Base-by-base conservation (phyloP, 2,113 vertebrate genomes). In the Phoxinus phoxinus region DNA sequence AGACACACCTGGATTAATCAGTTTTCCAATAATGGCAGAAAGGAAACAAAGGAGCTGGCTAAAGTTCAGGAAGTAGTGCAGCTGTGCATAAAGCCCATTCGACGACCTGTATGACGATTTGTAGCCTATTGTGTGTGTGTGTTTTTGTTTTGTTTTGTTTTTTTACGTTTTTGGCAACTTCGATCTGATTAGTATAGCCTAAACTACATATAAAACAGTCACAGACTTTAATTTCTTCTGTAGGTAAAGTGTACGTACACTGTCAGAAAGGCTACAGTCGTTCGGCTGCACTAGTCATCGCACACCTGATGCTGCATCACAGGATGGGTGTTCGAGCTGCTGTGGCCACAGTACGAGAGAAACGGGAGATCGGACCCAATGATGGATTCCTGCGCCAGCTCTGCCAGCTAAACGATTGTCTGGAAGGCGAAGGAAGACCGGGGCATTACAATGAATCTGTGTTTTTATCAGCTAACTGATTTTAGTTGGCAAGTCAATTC, bases 221-320 rank as follows among this genome's bases (percentile, higher is more conserved):
- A 25, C 21, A 41, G 6, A 32, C 0, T 72, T 1, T 27, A 0
- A n/a, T 35, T 53, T 56, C 48, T 67, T n/a, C 6, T 83, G 17
- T 78, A 99, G 98, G 97, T 0, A 96, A 93, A 56, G 97, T 99
- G 81, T 95, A 97, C 0, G 97, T 99, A 74, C 97, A 99, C 61
- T 99, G 98, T 93, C 95, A 96, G 0, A 97, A 99, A 88, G 98
- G 98, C 23, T 99, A 99, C 92, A 99, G 97, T 92, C 98, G 97
- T 79, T 97, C 98, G 0, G 97, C 97, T 0, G 95, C 97, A 0
- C 91, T 99, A 3, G 97, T 99, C 81, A 96, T 98, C 2, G 97
- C 97, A 12, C 98, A 96, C 93, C 96, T 99, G 88, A 99, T 99
- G 98, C 92, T 99, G 2, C 94, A 94, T 19, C 96, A 93, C 37